Conservation (phyloP, 2,113 vertebrate species). For the Solea senegalensis region DNA sequence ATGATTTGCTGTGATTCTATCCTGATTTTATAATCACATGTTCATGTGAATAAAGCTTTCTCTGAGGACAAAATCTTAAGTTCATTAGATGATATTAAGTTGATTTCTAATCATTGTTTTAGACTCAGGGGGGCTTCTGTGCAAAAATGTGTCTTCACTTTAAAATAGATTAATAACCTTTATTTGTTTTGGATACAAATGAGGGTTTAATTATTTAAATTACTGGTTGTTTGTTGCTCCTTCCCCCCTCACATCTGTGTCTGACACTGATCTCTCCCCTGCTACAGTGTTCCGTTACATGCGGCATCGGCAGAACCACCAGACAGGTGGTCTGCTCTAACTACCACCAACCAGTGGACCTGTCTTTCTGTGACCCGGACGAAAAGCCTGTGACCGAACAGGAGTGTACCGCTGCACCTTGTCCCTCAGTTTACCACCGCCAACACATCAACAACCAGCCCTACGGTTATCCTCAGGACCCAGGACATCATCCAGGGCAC, state of each 20-base stretch:
- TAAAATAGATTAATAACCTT: background rate
- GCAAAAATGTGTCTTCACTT: background rate
- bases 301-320: slow-evolving; percentile 84
- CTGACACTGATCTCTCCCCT: slow-evolving; percentile 8
- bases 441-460: slow-evolving; percentile 83
- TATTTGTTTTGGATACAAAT: background rate
- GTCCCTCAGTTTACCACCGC: slow-evolving; percentile 77
- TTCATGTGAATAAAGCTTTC: slow-evolving; percentile 20
- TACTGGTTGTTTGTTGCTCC: background rate
- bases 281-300: slow-evolving; percentile 91
- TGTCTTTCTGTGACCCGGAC: slow-evolving; percentile 88
- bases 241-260: background rate
- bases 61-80: background rate
- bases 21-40: slow-evolving; percentile 19
- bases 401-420: slow-evolving; percentile 85
- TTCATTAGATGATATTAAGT: slow-evolving; percentile 26
- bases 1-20: slow-evolving; percentile 11
- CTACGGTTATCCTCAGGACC: slow-evolving; percentile 79
- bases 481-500: slow-evolving; percentile 82
- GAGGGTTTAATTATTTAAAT: background rate
- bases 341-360: slow-evolving; percentile 87
- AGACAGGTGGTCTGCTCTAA: slow-evolving; percentile 89
- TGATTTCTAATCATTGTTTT: slow-evolving; percentile 17
- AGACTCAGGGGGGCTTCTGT: background rate
- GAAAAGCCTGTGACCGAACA: slow-evolving; percentile 82